A percentile compares a stretch with the other conserved stretches of the same genome.
These are phyloP conservation scores for Octodon degus DNA, from an alignment of 2,113 vertebrate species.

Conservation along the genomic window DNA sequence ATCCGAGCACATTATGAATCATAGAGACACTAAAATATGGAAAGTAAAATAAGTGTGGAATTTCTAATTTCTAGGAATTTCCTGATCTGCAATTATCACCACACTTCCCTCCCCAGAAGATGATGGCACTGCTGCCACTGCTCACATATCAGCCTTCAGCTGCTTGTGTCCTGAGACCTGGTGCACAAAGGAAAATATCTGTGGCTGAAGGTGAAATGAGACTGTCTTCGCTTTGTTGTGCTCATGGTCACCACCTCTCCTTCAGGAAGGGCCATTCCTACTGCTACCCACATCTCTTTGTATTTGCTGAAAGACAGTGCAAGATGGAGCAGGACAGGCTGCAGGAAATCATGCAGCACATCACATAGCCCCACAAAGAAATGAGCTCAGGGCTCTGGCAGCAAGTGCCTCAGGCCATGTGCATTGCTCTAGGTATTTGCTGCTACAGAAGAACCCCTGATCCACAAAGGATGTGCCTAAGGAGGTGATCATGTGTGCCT, in stretches of 20 bases:
- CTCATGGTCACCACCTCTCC: background rate
- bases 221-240: background rate
- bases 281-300: background rate
- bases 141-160: background rate
- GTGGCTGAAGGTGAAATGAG: background rate
- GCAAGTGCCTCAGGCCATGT: background rate
- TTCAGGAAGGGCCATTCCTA: background rate
- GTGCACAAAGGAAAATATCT: background rate
- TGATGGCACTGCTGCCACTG: background rate
- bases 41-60: background rate
- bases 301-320: background rate
- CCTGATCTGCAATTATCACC: background rate
- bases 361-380: background rate
- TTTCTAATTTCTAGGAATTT: background rate
- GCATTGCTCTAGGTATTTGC: background rate
- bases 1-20: background rate
- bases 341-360: background rate
- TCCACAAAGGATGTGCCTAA: background rate
- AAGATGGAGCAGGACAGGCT: background rate
- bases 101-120: background rate
- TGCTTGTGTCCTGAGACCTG: background rate
- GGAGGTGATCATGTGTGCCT: background rate
- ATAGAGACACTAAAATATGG: background rate
- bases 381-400: background rate
- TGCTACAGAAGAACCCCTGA: background rate